Percentiles rank a stretch among this genome's conserved stretches.
Evolutionary conservation across 2,888 invertebrate genomes (phyloP).

Genomic region (Eutolmus rufibarbis): DNA sequence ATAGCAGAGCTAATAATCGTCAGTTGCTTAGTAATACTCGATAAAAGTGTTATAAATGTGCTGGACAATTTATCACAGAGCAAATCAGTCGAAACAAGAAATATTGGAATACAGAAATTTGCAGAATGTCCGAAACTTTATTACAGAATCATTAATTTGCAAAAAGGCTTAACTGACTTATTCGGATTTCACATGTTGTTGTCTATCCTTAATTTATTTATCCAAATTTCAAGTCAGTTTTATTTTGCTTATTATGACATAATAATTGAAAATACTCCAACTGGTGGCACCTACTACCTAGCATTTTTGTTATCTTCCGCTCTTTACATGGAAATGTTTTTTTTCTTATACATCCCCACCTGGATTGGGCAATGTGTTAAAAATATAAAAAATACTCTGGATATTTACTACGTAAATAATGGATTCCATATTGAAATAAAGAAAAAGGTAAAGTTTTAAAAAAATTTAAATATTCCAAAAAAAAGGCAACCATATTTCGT

Average conservation of each 20-base stretch:
- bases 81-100: neutral
- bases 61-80: neutral
- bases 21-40: neutral
- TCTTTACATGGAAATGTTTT: slow-evolving; percentile 1
- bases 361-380: neutral
- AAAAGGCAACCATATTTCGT: neutral
- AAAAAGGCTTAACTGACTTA: neutral
- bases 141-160: neutral
- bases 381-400: neutral
- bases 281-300: neutral
- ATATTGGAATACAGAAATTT: neutral
- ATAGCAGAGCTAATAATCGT: neutral
- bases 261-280: neutral
- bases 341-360: neutral
- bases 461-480: neutral
- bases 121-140: neutral
- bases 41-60: neutral
- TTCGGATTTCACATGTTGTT: neutral
- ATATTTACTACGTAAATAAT: neutral
- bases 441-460: neutral
- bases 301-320: neutral
- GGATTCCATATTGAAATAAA: neutral
- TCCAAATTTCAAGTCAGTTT: slow-evolving; percentile 7
- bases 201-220: slow-evolving; percentile 8
- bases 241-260: neutral